These are phyloP conservation scores for Lissonota sp. DNA, from an alignment of 2,888 invertebrate genomes.

Conservation along the genomic window DNA sequence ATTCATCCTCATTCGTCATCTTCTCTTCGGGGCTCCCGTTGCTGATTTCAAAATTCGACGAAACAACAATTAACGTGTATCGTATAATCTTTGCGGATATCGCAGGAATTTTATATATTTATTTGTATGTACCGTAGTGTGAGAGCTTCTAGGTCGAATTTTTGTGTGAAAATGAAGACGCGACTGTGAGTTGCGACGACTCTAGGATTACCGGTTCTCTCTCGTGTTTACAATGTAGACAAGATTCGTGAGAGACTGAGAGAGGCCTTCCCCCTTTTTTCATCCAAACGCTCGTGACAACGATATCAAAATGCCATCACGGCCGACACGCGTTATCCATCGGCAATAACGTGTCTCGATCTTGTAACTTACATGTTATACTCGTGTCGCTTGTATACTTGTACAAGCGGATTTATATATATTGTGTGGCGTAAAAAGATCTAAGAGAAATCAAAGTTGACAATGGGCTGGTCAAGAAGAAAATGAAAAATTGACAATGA, in stretches of 20 bases:
- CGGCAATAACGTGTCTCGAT: slow-evolving; percentile 21
- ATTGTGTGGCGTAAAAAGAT: not conserved
- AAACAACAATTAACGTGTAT: slow-evolving; percentile 49
- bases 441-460: not conserved
- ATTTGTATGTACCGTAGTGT: too few relatives aligned
- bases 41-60: slow-evolving; percentile 35
- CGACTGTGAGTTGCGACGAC: slow-evolving; percentile 22
- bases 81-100: slow-evolving; percentile 14
- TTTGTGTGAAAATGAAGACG: slow-evolving; percentile 30
- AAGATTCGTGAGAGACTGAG: not conserved
- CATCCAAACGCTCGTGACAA: slow-evolving; percentile 22
- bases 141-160: slow-evolving; percentile 15
- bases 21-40: slow-evolving; percentile 4
- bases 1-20: slow-evolving; percentile 44
- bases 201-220: slow-evolving; percentile 53
- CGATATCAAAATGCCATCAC: slow-evolving; percentile 51
- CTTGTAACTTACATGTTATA: slow-evolving; percentile 29
- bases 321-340: slow-evolving; percentile 14
- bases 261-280: slow-evolving; percentile 33
- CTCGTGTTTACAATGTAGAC: slow-evolving; percentile 17
- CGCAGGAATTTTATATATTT: not conserved
- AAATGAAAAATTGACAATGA: too few relatives aligned
- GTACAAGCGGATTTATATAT: slow-evolving; percentile 16
- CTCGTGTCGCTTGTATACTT: slow-evolving; percentile 14
- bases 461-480: too few relatives aligned